Evolutionary conservation across 2,113 vertebrate genomes (phyloP), one percentile per base, ranked within the genome.

Genomic region (Melanerpes aurifrons): DNA sequence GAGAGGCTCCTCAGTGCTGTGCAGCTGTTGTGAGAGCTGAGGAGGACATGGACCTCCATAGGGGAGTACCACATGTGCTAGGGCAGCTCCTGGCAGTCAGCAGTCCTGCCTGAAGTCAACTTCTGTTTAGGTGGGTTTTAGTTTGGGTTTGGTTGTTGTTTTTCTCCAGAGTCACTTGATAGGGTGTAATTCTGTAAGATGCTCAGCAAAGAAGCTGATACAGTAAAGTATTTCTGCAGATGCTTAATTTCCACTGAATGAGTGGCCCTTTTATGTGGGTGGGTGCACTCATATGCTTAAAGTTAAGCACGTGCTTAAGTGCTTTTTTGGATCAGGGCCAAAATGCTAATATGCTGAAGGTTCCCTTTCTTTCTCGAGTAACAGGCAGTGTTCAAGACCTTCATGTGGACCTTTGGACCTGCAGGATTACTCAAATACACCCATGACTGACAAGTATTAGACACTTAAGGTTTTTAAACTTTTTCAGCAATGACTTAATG

Each of bases 221-320:
- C 66, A 87, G 82, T 75, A 94, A 94, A 94, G 92, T 87, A 83
- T 92, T 96, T 92, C 66, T 96, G 89, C 92, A 94, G 90, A 92
- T 95, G 95, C 93, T 94, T 90, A 88, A 86, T 91, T 96, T 96
- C 95, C 73, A 90, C 66, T 91, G 86, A 95, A 62, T 93, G 92
- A 96, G 92, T 95, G 40, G 82, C 64, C 32, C 75, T 96, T 95
- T 96, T 90, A 94, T 95, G 96, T 94, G 93, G 87, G 80, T 94
- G 94, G 91, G 94, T 94, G 94, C 90, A 89, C 90, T 96, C 82
- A 61, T 87, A 35, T 96, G 94, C 96, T 96, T 96, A 96, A 96
- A 95, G 79, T 95, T 96, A 96, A 96, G 94, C 92, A 82, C 16
- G 13, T 95, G 93, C 96, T 96, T 95, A 95, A 96, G 93, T 95